Conservation (phyloP, 2,888 invertebrate genomes). For the Helleia helle region DNA sequence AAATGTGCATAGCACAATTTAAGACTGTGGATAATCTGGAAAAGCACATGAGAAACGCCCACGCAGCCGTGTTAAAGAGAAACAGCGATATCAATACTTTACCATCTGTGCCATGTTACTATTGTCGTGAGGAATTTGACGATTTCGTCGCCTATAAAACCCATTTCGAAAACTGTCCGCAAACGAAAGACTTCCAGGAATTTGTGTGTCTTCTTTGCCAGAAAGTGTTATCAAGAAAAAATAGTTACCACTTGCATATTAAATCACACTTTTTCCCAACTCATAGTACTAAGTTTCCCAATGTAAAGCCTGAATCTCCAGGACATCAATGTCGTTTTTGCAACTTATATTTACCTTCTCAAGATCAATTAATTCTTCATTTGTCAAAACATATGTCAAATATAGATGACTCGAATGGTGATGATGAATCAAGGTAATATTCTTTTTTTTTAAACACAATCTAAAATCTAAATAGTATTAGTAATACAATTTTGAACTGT, state of each 20-base stretch:
- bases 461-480: too few relatives aligned
- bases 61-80: slow-evolving; percentile 39
- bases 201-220: slow-evolving; percentile 48
- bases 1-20: slow-evolving; percentile 48
- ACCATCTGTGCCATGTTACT: slow-evolving; percentile 46
- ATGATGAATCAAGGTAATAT: slow-evolving; percentile 42
- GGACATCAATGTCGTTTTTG: slow-evolving; percentile 53
- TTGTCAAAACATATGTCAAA: slow-evolving; percentile 57
- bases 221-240: slow-evolving; percentile 33
- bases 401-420: slow-evolving; percentile 35
- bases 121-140: slow-evolving; percentile 38
- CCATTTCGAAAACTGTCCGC: slow-evolving; percentile 42
- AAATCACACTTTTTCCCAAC: slow-evolving; percentile 43
- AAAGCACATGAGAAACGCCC: slow-evolving; percentile 53
- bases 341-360: slow-evolving; percentile 40
- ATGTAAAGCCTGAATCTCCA: slow-evolving; percentile 7
- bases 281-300: slow-evolving; percentile 9
- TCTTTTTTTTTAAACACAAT: too few relatives aligned
- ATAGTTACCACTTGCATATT: slow-evolving; percentile 41
- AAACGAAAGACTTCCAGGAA: slow-evolving; percentile 29
- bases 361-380: slow-evolving; percentile 51
- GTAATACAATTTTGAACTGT: too few relatives aligned
- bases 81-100: slow-evolving; percentile 13
- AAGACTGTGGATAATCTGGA: slow-evolving; percentile 48
- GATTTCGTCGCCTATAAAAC: slow-evolving; percentile 44